These are phyloP conservation scores for Ptychoptera contaminata DNA, from an alignment of 2,888 invertebrate genomes.

Conservation along the genomic window DNA sequence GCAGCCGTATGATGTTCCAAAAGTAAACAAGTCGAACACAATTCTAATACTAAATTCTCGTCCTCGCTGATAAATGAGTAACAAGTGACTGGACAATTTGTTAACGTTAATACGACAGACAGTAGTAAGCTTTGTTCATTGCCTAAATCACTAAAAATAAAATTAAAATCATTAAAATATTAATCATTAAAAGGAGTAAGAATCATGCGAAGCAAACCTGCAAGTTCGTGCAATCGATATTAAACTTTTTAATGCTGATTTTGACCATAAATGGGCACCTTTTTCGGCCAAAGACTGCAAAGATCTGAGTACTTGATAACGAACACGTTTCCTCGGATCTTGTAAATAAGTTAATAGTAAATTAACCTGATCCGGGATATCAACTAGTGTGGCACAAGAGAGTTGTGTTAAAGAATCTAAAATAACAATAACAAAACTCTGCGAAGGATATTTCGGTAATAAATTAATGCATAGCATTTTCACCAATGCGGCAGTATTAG, in stretches of 20 bases:
- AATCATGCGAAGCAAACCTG: constrained; percentile 9
- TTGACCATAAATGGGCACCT: constrained; percentile 67
- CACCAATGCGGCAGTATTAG: constrained; percentile 45
- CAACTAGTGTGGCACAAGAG: constrained; percentile 74
- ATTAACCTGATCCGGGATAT: constrained; percentile 74
- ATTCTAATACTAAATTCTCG: constrained; percentile 20
- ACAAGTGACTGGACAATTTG: constrained; percentile 28
- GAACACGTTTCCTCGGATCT: constrained; percentile 55
- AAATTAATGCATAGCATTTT: constrained; percentile 57
- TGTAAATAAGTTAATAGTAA: constrained; percentile 51
- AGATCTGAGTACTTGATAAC: constrained; percentile 48
- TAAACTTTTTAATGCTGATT: constrained; percentile 31
- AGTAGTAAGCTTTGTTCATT: constrained; percentile 27
- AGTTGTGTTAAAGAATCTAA: constrained; percentile 76
- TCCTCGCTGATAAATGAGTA: constrained; percentile 25
- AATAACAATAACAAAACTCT: constrained; percentile 66
- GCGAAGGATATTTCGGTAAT: constrained; percentile 60
- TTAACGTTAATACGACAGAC: constrained; percentile 25
- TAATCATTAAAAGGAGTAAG: no score
- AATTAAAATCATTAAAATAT: no score
- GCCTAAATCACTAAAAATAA: constrained; percentile 16
- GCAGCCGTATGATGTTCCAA: constrained; percentile 25
- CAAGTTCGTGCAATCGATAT: constrained; percentile 24
- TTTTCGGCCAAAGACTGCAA: constrained; percentile 52
- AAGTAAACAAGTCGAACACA: constrained; percentile 26